These are phyloP conservation scores for Metopia argyrocephala DNA, from an alignment of 2,888 invertebrate species.

Conservation along the genomic window DNA sequence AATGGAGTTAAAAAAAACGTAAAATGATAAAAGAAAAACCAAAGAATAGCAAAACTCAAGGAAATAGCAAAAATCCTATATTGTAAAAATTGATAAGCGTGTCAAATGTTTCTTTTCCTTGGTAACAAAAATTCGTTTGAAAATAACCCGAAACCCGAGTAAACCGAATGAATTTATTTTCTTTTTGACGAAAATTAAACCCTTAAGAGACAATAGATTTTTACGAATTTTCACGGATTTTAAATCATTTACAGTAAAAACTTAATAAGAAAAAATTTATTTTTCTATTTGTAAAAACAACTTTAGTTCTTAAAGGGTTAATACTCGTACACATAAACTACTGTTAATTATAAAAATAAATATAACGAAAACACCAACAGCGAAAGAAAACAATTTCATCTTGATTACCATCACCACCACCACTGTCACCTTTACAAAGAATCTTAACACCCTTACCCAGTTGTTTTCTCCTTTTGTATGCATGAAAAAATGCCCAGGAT, in stretches of 20 bases:
- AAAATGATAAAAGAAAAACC: neutral
- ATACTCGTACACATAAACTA: neutral
- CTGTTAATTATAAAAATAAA: constrained; percentile 12
- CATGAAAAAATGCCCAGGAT: constrained; percentile 18
- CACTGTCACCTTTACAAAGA: neutral
- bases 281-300: too few relatives aligned
- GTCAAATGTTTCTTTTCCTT: neutral
- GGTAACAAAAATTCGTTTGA: too few relatives aligned
- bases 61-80: neutral
- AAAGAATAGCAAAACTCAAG: neutral
- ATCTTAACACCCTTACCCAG: too few relatives aligned
- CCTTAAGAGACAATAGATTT: neutral
- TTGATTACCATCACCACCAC: constrained; percentile 22
- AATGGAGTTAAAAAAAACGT: too few relatives aligned
- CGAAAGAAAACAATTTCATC: constrained; percentile 28
- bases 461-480: too few relatives aligned
- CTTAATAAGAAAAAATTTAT: too few relatives aligned
- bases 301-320: neutral
- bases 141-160: too few relatives aligned
- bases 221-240: neutral
- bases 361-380: neutral
- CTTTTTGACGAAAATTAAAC: too few relatives aligned
- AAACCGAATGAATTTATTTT: too few relatives aligned
- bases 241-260: too few relatives aligned
- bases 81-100: neutral